Evolutionary conservation across 2,888 invertebrate genomes (phyloP), one percentile per base, ranked within the genome.

Genomic region (Spilosoma lubricipeda): DNA sequence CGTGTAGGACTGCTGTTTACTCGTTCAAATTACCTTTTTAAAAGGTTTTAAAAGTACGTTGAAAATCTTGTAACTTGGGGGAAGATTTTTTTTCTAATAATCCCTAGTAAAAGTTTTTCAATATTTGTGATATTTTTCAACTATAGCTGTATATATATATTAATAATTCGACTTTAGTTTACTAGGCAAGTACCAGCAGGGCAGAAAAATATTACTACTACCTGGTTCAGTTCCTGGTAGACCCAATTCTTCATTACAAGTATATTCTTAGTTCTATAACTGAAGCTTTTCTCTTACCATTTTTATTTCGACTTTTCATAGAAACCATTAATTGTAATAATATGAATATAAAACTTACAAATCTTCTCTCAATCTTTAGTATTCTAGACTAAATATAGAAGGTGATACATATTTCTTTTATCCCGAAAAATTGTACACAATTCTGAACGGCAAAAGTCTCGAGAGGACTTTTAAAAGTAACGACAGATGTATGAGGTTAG

Each of bases 1-100:
- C 83, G 92, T 88, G 82, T 80, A 89, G 88, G 82, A 88, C 87
- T 86, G 70, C 67, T 73, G 56, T 78, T 72, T 68, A 67, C 75
- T 78, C 67, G 27, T 73, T 67, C 56, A 78, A 70, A 75, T 76
- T 68, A 74, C 73, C 71, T 70, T 76, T 81, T 74, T 59, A 59
- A 73, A 76, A 63, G 52, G n/a, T 75, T 72, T 78, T n/a, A n/a
- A 33, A 36, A 36, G 36, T 74, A 73, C 48, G n/a, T 73, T 56
- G 18, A 63, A 69, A 71, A 64, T 64, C 39, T 27, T n/a, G 72
- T 67, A 59, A 20, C 36, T 72, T 75, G 42, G 63, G 23, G 11
- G 13, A 11, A 30, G 30, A 18, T 15, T 42, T 64, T 64, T 65
- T 71, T 65, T 71, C 23, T 59, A 2, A 27, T 8, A 15, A 63